Percentiles rank a stretch among this genome's conserved stretches.
These are phyloP conservation scores for Sinosuthora webbiana DNA, from an alignment of 2,113 vertebrate genomes.

Conservation along the genomic window DNA sequence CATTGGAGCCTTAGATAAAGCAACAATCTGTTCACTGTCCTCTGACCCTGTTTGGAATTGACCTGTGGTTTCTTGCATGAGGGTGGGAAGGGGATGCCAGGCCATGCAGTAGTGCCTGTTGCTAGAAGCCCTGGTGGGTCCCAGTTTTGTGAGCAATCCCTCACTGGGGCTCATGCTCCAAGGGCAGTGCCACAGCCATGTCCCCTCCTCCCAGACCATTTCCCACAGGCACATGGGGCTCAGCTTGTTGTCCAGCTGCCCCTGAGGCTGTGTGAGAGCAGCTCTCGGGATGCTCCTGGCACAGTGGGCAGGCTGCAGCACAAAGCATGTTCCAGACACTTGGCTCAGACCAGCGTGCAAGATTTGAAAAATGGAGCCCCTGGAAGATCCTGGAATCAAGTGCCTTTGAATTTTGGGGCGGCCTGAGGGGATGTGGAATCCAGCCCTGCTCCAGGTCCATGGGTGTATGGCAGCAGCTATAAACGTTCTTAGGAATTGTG, in stretches of 20 bases:
- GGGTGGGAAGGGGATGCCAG: background rate
- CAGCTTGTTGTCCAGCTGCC: background rate
- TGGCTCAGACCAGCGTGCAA: background rate
- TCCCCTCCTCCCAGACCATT: background rate
- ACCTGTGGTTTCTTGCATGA: background rate
- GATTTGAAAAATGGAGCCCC: background rate
- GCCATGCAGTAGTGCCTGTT: rapidly evolving
- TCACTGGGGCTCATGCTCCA: rapidly evolving
- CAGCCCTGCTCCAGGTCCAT: background rate
- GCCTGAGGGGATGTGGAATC: background rate
- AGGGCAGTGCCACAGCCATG: background rate
- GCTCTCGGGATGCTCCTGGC: background rate
- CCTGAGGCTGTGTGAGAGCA: background rate
- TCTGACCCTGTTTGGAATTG: background rate
- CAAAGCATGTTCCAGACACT: rapidly evolving
- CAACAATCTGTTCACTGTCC: background rate
- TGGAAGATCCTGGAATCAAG: background rate
- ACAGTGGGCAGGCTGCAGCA: background rate
- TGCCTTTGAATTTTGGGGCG: background rate
- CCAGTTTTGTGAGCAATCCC: background rate
- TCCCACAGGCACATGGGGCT: background rate
- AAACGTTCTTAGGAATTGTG: background rate
- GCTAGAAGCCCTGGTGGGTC: background rate
- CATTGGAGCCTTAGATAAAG: background rate
- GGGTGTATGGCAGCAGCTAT: background rate